Evolutionary conservation across 2,113 vertebrate genomes (phyloP).

Genomic region (Aphyosemion australe): DNA sequence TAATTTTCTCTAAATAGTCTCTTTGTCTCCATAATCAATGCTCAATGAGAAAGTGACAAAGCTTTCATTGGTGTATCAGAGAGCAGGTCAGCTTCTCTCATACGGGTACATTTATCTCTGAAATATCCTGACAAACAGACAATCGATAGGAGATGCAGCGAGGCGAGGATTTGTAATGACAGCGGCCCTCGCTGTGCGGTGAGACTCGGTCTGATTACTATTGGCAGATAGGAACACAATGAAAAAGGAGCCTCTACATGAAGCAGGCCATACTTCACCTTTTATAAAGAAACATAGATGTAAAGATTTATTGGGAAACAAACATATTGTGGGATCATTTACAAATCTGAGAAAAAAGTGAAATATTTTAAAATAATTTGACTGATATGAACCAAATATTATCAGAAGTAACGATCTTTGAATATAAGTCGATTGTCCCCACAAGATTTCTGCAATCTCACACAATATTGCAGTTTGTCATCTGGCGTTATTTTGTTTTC

Average conservation of each 20-base stretch:
- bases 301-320: constrained; percentile 35
- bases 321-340: constrained; percentile 24
- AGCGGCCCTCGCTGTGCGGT: constrained; percentile 28
- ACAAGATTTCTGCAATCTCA: too few relatives aligned
- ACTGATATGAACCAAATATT: background rate
- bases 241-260: constrained; percentile 47
- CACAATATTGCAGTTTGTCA: too few relatives aligned
- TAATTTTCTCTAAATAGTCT: constrained; percentile 60
- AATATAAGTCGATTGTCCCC: too few relatives aligned
- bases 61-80: constrained; percentile 39
- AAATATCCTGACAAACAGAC: constrained; percentile 69
- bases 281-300: constrained; percentile 6
- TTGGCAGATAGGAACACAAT: constrained; percentile 54
- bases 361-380: background rate
- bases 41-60: constrained; percentile 62
- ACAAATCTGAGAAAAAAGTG: background rate
- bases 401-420: too few relatives aligned
- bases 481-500: too few relatives aligned
- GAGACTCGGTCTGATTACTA: constrained; percentile 65
- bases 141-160: constrained; percentile 63
- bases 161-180: constrained; percentile 69
- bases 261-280: constrained; percentile 43
- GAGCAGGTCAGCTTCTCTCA: constrained; percentile 59
- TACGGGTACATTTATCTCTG: constrained; percentile 62
- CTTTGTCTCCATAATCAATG: constrained; percentile 69